Conservation (phyloP, 2,113 vertebrate genomes). For the Eptesicus fuscus region DNA sequence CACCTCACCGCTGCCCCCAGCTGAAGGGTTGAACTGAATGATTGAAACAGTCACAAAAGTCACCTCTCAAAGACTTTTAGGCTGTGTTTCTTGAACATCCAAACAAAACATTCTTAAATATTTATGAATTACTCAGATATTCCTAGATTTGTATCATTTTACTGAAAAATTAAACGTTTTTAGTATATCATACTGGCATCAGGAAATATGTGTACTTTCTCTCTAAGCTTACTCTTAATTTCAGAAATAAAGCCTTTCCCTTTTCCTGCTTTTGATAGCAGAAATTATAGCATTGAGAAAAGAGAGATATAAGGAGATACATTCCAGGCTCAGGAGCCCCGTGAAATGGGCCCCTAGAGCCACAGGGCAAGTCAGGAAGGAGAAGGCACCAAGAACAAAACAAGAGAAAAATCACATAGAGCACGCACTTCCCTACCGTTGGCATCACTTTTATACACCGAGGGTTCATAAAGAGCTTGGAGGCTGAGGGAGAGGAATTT, state of each 20-base stretch:
- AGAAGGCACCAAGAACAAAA: not conserved
- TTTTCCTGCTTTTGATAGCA: not conserved
- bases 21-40: not conserved
- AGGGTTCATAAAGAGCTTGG: conserved; percentile 9
- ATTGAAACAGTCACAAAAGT: not conserved
- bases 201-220: not conserved
- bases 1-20: not conserved
- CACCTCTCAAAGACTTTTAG: not conserved
- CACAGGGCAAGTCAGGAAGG: not conserved
- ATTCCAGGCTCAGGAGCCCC: not conserved
- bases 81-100: not conserved
- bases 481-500: conserved; percentile 10
- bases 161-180: not conserved
- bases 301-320: not conserved
- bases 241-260: conserved; percentile 35
- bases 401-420: not conserved
- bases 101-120: not conserved
- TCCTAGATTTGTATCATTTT: not conserved
- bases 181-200: not conserved
- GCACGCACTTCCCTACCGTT: not conserved
- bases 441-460: not conserved
- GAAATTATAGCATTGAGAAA: not conserved
- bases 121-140: not conserved
- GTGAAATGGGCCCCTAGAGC: not conserved
- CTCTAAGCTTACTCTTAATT: not conserved